Percentiles rank a stretch among this genome's conserved stretches.
Conservation (phyloP, 2,888 invertebrate genomes). For the Mayetiola destructor region DNA sequence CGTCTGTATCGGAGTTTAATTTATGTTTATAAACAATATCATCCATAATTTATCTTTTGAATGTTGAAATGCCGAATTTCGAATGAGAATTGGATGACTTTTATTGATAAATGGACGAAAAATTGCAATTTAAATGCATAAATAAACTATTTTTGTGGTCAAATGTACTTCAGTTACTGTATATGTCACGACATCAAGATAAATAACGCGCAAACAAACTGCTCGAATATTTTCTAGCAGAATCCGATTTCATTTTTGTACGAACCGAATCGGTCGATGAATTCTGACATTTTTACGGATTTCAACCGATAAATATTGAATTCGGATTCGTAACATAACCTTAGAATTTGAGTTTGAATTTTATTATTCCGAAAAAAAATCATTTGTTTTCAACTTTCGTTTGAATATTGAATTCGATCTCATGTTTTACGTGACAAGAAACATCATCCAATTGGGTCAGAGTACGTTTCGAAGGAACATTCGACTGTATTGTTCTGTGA, state of each 20-base stretch:
- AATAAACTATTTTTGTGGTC: neutral
- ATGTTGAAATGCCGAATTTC: neutral
- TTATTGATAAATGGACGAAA: neutral
- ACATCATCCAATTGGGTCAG: neutral
- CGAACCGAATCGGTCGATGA: neutral
- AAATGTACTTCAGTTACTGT: neutral
- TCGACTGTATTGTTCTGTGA: neutral
- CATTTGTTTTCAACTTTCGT: neutral
- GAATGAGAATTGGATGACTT: neutral
- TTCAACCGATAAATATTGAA: neutral
- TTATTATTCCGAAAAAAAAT: neutral
- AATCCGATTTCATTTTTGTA: neutral
- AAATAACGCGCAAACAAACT: slow-evolving; percentile 11
- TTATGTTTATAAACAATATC: slow-evolving; percentile 1
- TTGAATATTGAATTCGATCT: neutral
- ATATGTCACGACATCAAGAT: slow-evolving; percentile 9
- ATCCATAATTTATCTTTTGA: slow-evolving; percentile 12
- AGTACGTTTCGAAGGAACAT: neutral
- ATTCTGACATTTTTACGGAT: too few relatives aligned
- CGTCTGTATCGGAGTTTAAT: neutral
- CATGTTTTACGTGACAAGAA: neutral
- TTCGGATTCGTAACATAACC: neutral
- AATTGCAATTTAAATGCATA: neutral
- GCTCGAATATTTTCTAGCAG: slow-evolving; percentile 8
- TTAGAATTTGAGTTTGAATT: neutral